Percentiles rank a stretch among this genome's conserved stretches.
These are phyloP conservation scores for Drosophila flavopinicola DNA, from an alignment of 2,888 invertebrate species.

Conservation along the genomic window DNA sequence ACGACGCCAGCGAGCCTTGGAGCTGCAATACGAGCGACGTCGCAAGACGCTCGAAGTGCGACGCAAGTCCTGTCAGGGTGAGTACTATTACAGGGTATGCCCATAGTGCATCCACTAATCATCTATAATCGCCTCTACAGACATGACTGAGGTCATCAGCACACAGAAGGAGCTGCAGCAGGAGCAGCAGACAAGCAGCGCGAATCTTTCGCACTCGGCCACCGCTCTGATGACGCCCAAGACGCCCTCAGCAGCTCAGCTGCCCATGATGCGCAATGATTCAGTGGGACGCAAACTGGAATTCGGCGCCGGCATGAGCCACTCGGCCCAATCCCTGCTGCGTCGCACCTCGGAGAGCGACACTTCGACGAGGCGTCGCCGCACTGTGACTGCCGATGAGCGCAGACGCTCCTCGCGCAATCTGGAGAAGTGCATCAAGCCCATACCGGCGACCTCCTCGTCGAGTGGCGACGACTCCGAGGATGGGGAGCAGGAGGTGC, in stretches of 20 bases:
- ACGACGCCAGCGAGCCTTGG: conserved; percentile 83
- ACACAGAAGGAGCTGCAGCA: conserved; percentile 47
- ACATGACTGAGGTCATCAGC: conserved; percentile 56
- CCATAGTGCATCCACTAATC: background rate
- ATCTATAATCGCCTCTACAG: conserved; percentile 27
- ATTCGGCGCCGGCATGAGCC: conserved; percentile 80
- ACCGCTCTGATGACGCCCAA: conserved; percentile 82
- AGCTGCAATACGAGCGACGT: conserved; percentile 84
- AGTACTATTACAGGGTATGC: conserved; percentile 1
- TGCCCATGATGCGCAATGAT: conserved; percentile 47
- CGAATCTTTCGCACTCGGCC: conserved; percentile 78
- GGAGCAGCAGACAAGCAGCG: conserved; percentile 26
- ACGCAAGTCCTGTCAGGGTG: conserved; percentile 84
- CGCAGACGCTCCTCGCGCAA: conserved; percentile 84
- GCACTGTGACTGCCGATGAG: conserved; percentile 79
- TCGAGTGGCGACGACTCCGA: conserved; percentile 82
- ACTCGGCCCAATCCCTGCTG: conserved; percentile 82
- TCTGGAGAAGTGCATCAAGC: conserved; percentile 83
- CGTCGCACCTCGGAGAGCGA: conserved; percentile 84
- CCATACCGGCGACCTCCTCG: conserved; percentile 83
- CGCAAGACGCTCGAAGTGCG: conserved; percentile 82
- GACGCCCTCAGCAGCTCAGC: conserved; percentile 47
- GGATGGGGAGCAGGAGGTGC: conserved; percentile 84
- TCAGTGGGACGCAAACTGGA: conserved; percentile 82
- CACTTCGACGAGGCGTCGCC: conserved; percentile 82